Evolutionary conservation across 23 tunicate species (phyloP).

Genomic region (Oikopleura vanhoeffeni): DNA sequence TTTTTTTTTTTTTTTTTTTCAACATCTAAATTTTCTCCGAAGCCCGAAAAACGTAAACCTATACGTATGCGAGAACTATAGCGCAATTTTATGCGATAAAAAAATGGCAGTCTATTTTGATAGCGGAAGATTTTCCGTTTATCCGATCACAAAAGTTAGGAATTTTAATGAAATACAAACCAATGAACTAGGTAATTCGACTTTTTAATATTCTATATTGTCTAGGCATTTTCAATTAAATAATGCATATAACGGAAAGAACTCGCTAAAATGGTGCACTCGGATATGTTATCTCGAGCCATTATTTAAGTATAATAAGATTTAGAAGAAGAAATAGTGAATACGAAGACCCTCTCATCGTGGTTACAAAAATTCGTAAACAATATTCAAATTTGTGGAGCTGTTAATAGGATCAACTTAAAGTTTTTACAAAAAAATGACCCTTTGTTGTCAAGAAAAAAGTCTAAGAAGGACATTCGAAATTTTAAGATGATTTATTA

Average conservation of each 20-base stretch:
- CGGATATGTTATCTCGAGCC: not conserved
- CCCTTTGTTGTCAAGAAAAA: no score
- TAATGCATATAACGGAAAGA: not conserved
- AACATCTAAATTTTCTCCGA: not conserved
- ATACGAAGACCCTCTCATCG: no score
- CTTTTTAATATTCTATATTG: not conserved
- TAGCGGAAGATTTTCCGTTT: not conserved
- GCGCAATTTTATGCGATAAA: not conserved
- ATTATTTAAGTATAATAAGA: no score
- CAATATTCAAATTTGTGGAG: no score
- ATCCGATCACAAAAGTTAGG: not conserved
- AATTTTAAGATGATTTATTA: not conserved
- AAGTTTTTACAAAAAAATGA: no score
- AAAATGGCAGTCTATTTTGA: not conserved
- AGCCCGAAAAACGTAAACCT: not conserved
- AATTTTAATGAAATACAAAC: not conserved
- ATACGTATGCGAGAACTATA: not conserved
- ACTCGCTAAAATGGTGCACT: not conserved
- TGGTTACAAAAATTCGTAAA: no score
- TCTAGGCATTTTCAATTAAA: not conserved
- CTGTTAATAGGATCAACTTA: no score
- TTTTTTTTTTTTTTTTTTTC: no score
- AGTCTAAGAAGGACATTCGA: no score
- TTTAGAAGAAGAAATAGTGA: no score
- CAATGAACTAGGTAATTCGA: not conserved